Evolutionary conservation across 2,888 invertebrate genomes (phyloP).

Genomic region (Hyposoter didymator): DNA sequence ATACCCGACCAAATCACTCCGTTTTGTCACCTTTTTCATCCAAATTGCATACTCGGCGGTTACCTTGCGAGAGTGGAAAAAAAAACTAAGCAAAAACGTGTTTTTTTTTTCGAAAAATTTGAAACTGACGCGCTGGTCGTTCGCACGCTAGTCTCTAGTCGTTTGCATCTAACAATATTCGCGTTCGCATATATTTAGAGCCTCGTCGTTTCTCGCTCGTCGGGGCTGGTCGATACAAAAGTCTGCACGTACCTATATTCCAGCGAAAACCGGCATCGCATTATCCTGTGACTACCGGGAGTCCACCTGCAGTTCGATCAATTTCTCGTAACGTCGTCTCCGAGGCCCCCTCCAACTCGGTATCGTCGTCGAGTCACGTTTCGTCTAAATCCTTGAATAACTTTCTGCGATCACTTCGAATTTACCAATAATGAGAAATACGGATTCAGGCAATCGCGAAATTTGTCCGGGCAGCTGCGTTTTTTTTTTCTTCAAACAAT

Average conservation of each 20-base stretch:
- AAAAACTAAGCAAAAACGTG: background rate
- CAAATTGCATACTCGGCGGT: background rate
- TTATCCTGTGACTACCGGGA: constrained; percentile 71
- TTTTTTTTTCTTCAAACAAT: too few species aligned
- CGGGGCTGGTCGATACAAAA: constrained; percentile 68
- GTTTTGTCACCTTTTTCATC: background rate
- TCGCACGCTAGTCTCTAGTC: constrained; percentile 59
- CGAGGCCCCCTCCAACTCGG: constrained; percentile 9
- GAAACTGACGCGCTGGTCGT: constrained; percentile 46
- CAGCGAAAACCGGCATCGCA: constrained; percentile 69
- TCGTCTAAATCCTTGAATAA: constrained; percentile 11
- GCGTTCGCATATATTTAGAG: constrained; percentile 61
- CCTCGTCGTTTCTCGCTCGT: constrained; percentile 42
- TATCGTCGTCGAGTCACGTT: constrained; percentile 37
- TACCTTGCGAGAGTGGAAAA: background rate
- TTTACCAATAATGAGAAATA: background rate
- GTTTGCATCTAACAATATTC: constrained; percentile 23
- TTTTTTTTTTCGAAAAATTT: constrained; percentile 51
- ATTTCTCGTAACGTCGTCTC: constrained; percentile 73
- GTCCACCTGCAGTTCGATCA: constrained; percentile 82
- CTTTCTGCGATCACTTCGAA: background rate
- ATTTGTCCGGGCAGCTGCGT: too few species aligned
- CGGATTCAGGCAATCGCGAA: too few species aligned
- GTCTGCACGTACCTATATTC: constrained; percentile 68
- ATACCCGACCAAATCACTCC: background rate